These are phyloP conservation scores for Sebastes diploproa DNA, from an alignment of 2,797 vertebrate species.

Conservation along the genomic window DNA sequence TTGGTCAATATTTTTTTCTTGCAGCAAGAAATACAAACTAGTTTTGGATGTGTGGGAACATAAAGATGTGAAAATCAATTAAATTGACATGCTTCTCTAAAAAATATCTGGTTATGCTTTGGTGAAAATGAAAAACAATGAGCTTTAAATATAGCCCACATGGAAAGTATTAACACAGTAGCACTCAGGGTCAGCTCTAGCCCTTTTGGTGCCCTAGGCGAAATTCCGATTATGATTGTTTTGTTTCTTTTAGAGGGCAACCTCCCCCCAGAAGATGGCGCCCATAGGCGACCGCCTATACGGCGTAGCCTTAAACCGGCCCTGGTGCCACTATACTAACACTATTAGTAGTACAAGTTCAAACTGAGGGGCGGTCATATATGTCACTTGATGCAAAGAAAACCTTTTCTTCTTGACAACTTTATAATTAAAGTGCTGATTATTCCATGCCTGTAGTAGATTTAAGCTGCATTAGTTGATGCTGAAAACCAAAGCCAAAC, in stretches of 20 bases:
- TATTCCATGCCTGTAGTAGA: constrained; percentile 10
- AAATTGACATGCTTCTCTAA: not conserved
- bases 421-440: constrained; percentile 28
- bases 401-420: not conserved
- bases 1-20: constrained; percentile 6
- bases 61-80: not conserved
- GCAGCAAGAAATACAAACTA: not conserved
- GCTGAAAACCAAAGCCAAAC: constrained; percentile 13
- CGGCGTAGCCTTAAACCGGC: too few relatives aligned
- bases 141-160: not conserved
- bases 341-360: not conserved
- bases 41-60: not conserved
- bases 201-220: too few relatives aligned
- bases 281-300: too few relatives aligned
- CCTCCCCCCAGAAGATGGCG: too few relatives aligned
- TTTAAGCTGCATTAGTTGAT: constrained; percentile 9
- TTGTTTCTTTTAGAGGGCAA: too few relatives aligned
- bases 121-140: not conserved
- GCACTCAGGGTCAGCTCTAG: too few relatives aligned
- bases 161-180: not conserved
- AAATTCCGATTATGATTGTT: too few relatives aligned
- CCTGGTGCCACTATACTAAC: not conserved
- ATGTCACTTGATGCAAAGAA: not conserved
- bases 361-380: not conserved
- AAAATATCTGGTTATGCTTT: not conserved